Base-by-base conservation (phyloP, 2,113 vertebrate species). In the Panthera leo region DNA sequence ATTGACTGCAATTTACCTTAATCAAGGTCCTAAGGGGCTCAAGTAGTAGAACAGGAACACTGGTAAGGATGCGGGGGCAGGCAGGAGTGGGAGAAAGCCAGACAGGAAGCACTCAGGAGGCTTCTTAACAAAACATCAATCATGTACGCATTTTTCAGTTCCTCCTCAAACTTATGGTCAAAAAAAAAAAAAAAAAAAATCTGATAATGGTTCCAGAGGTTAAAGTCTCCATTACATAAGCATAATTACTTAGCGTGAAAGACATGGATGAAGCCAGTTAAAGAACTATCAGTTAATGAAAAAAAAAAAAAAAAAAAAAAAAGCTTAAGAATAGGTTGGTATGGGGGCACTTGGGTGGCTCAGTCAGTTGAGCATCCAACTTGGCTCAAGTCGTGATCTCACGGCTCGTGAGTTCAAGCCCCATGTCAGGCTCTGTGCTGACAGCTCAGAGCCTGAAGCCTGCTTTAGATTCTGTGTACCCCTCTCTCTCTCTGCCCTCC, bases 101-200 rank as follows among this genome's bases (percentile, higher is more conserved):
- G 23, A 84, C 18, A n/a, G 88, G 73, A 93, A 91, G 34, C 55
- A 15, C 85, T 65, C 23, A 79, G 36, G 68, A 31, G 53, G 48
- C 14, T 8, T 67, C 25, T 53, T 55, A 79, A 93, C 23, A 76
- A 42, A 97, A 94, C 36, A 92, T 42, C 34, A 23, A 96, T 25
- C 53, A 83, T 42, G 34, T 21, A 58, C 12, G 39, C n/a, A 53
- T 39, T 93, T 96, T 93, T 95, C 45, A 95, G 80, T 97, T 96
- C 63, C 53, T 97, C 79, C 97, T 94, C 25, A 86, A 85, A 87
- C 27, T 70, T 85, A 95, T 0, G 0, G 67, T 12, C 8, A 51
- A 83, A 96, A 71, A 14, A 92, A 29, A 93, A 36, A 36, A 36
- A 36, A 39, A 90, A 29, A 79, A n/a, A 71, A 85, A 76, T 79